Conservation (phyloP, 2,113 vertebrate species). For the Tachuris rubrigastra region DNA sequence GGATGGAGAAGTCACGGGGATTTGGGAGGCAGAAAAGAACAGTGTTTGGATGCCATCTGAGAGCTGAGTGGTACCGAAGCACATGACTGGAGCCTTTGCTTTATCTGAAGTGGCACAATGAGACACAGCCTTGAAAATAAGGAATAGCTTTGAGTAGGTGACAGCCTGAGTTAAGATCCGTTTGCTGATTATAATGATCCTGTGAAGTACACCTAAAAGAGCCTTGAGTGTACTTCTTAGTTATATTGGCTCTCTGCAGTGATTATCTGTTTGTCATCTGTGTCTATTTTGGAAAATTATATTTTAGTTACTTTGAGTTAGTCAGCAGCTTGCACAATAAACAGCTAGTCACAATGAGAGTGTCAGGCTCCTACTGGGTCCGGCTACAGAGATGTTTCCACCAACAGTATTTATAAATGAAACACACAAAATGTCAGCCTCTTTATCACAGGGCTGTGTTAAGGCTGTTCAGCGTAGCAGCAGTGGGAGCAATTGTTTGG, state of each 20-base stretch:
- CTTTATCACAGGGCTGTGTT: neutral
- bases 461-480: neutral
- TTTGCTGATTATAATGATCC: slow-evolving; percentile 71
- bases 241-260: slow-evolving; percentile 9
- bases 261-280: slow-evolving; percentile 69
- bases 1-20: neutral
- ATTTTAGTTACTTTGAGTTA: slow-evolving; percentile 59
- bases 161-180: slow-evolving; percentile 53
- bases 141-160: slow-evolving; percentile 60
- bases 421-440: neutral
- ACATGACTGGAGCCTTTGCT: slow-evolving; percentile 30
- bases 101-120: neutral
- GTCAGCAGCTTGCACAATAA: slow-evolving; percentile 53
- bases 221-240: slow-evolving; percentile 50
- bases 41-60: neutral
- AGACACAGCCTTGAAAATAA: slow-evolving; percentile 54
- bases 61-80: neutral
- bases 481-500: neutral
- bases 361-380: slow-evolving; percentile 53
- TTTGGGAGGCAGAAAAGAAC: neutral
- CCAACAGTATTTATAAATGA: slow-evolving; percentile 50
- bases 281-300: slow-evolving; percentile 67
- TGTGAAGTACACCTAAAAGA: slow-evolving; percentile 67
- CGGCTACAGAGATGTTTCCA: slow-evolving; percentile 56
- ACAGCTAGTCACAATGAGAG: slow-evolving; percentile 23